Base-by-base conservation (phyloP, 2,888 invertebrate species). In the Saturnia japonica region DNA sequence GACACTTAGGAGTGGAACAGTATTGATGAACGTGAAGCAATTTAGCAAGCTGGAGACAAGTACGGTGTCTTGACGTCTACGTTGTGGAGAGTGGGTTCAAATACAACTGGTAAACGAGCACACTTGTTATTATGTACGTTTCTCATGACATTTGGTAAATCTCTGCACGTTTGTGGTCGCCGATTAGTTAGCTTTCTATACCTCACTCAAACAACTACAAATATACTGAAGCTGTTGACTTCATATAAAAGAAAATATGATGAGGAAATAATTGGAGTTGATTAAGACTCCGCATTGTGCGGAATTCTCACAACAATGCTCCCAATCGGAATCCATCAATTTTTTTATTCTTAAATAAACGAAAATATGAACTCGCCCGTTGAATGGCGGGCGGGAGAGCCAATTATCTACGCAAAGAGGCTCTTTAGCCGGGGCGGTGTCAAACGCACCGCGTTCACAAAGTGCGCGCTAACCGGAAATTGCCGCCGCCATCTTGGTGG, bases 401-500 rank as follows among this genome's bases (percentile, higher is more conserved):
- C 83, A 82, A 82, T 83, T 82, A 83, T 80, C 75, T 75, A 73
- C 75, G 78, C 77, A 78, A 79, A 80, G 76, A 74, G 77, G 74
- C 72, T 76, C 78, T 77, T 73, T 77, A 64, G 64, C 64, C n/a
- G 75, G 74, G 75, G 74, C 76, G 72, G 70, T 77, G 89, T 89
- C 89, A 89, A 81, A 85, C 82, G 85, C 89, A 89, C 80, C 76
- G 80, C 74, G 73, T 71, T 71, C 74, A 78, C 77, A 77, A 82
- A 85, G 85, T 80, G 81, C 77, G 75, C 75, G 77, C 77, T 57
- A 54, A 76, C 75, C 82, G 88, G 90, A 89, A 89, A 89, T 89
- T 89, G 86, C 87, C 78, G 78, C 78, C 84, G 84, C 86, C 86
- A 84, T 84, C 85, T 85, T 83, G 81, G 69, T 78, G 77, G 82